Percentiles rank a stretch among this genome's conserved stretches.
Evolutionary conservation across 2,888 invertebrate genomes (phyloP).

Genomic region (Calliphora vomitoria): DNA sequence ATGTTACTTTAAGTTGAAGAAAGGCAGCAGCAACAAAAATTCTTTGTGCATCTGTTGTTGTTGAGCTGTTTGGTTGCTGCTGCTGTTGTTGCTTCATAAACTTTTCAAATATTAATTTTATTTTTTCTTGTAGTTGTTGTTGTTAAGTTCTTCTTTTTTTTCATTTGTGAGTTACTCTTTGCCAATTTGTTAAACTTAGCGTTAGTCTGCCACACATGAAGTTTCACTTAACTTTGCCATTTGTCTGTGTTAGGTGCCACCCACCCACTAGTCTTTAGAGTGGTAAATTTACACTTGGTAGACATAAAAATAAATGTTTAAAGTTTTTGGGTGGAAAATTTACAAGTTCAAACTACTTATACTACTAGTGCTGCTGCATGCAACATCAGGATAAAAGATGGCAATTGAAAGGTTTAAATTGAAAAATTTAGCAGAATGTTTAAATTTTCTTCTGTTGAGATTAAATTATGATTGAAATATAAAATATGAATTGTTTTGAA

Average conservation of each 20-base stretch:
- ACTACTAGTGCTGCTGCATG: background rate
- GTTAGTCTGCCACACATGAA: slow-evolving; percentile 69
- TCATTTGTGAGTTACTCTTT: slow-evolving; percentile 26
- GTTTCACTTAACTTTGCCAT: slow-evolving; percentile 69
- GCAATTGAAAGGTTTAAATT: slow-evolving; percentile 22
- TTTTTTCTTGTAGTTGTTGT: slow-evolving; percentile 28
- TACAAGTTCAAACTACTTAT: slow-evolving; percentile 46
- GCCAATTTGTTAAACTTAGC: slow-evolving; percentile 66
- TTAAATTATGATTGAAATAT: background rate
- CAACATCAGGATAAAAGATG: slow-evolving; percentile 11
- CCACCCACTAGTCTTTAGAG: slow-evolving; percentile 59
- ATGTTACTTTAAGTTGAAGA: slow-evolving; percentile 37
- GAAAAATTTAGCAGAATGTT: slow-evolving; percentile 16
- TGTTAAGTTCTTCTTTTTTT: slow-evolving; percentile 9
- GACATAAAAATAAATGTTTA: slow-evolving; percentile 60
- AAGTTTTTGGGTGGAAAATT: slow-evolving; percentile 56
- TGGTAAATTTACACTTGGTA: slow-evolving; percentile 70
- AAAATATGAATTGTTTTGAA: background rate
- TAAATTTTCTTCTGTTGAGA: background rate
- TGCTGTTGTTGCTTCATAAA: slow-evolving; percentile 54
- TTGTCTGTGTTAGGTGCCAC: slow-evolving; percentile 65
- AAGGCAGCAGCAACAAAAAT: background rate
- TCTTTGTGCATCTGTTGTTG: slow-evolving; percentile 31
- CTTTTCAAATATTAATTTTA: slow-evolving; percentile 69
- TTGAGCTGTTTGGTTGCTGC: background rate